Evolutionary conservation across 2,797 vertebrate species (phyloP).

Genomic region (Chelmon rostratus): DNA sequence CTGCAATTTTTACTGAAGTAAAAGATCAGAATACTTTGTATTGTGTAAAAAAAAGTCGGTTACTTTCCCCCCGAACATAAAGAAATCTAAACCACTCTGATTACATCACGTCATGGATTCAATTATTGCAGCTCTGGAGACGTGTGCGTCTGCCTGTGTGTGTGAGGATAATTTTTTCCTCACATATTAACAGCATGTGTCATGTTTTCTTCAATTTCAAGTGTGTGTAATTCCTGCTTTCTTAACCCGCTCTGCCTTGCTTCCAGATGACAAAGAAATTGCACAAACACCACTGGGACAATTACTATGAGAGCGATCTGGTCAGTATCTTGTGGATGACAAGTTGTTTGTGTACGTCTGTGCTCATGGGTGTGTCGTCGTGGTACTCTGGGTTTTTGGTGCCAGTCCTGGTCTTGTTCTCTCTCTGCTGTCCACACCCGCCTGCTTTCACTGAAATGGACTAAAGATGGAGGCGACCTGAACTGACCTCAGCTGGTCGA

Average conservation of each 20-base stretch:
- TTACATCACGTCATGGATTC: conserved; percentile 25
- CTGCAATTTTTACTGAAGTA: neutral
- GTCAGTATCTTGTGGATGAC: conserved; percentile 89
- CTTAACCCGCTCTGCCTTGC: conserved; percentile 87
- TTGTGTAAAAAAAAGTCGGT: neutral
- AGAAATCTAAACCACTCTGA: conserved; percentile 11
- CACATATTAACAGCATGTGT: conserved; percentile 36
- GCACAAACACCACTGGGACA: conserved; percentile 95
- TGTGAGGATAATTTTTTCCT: conserved; percentile 26
- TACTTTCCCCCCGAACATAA: neutral
- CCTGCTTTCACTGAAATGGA: conserved; percentile 48
- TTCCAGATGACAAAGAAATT: conserved; percentile 97
- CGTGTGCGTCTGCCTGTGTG: conserved; percentile 22
- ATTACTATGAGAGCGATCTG: conserved; percentile 96
- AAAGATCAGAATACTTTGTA: neutral
- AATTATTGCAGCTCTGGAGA: conserved; percentile 12
- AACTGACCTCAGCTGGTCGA: conserved; percentile 41
- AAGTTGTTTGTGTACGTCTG: conserved; percentile 66
- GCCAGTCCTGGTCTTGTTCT: conserved; percentile 55
- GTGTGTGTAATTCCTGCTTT: conserved; percentile 52
- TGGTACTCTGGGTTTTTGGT: conserved; percentile 53
- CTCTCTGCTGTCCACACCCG: conserved; percentile 45
- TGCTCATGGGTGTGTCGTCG: conserved; percentile 68
- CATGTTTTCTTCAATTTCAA: conserved; percentile 17
- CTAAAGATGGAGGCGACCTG: conserved; percentile 41